Evolutionary conservation across 2,113 vertebrate species (phyloP).

Genomic region (Gallinago jamesoni): DNA sequence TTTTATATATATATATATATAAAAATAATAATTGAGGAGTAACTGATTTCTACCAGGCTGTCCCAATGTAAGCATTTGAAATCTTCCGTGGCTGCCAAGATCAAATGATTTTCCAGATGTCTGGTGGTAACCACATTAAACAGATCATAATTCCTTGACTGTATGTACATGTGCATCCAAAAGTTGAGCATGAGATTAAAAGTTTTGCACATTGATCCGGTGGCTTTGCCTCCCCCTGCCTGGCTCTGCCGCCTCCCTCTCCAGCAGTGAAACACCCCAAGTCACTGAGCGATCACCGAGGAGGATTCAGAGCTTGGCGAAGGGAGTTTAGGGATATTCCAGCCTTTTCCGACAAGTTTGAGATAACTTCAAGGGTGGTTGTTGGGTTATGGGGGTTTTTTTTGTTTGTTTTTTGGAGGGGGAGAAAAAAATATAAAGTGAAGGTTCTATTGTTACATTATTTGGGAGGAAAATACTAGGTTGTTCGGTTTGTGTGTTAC

Average conservation of each 20-base stretch:
- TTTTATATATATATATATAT: too few relatives aligned
- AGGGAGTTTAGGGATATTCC: background rate
- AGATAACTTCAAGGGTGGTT: background rate
- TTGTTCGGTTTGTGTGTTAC: background rate
- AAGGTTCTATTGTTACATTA: background rate
- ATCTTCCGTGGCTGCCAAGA: conserved; percentile 70
- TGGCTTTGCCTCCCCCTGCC: background rate
- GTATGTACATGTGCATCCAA: background rate
- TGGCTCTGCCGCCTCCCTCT: background rate
- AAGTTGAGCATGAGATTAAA: background rate
- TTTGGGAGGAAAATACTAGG: background rate
- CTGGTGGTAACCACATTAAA: conserved; percentile 68
- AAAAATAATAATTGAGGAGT: background rate
- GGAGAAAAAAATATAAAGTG: background rate
- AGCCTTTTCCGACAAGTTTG: background rate
- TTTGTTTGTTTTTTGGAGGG: background rate
- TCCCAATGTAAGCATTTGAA: conserved; percentile 56
- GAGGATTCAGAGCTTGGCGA: background rate
- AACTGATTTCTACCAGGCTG: conserved; percentile 67
- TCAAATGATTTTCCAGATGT: conserved; percentile 77
- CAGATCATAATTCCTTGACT: conserved; percentile 43
- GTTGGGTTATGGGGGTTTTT: background rate
- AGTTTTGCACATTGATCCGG: background rate
- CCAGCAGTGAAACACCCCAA: background rate
- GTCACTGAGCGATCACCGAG: background rate